Evolutionary conservation across 2,797 vertebrate genomes (phyloP).

Genomic region (Artibeus lituratus): DNA sequence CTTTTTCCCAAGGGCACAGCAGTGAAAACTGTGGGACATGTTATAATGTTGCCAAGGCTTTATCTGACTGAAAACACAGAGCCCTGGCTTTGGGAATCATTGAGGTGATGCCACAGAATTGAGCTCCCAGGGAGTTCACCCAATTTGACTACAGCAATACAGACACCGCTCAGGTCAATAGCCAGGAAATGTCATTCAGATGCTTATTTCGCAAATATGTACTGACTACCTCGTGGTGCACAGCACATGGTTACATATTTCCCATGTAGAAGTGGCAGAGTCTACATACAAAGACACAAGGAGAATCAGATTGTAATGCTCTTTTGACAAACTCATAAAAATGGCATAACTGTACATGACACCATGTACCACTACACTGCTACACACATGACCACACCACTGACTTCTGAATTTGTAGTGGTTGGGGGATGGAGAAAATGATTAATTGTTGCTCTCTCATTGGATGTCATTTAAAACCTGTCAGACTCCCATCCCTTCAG

Average conservation of each 20-base stretch:
- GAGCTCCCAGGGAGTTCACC: not conserved
- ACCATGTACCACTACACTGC: not conserved
- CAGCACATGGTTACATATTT: not conserved
- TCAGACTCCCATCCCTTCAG: not conserved
- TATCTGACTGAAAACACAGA: not conserved
- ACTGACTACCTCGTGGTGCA: not conserved
- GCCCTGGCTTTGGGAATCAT: not conserved
- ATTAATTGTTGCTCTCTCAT: not conserved
- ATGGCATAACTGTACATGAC: not conserved
- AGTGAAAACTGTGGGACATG: not conserved
- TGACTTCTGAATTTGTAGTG: not conserved
- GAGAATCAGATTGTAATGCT: not conserved
- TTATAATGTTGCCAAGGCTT: not conserved
- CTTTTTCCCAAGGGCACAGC: not conserved
- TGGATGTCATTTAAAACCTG: not conserved
- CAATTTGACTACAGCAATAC: not conserved
- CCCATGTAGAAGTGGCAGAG: not conserved
- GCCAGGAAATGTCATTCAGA: not conserved
- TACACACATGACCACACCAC: not conserved
- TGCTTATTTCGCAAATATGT: not conserved
- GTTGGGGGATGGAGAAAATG: not conserved
- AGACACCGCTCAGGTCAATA: not conserved
- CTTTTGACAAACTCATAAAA: not conserved
- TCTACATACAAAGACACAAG: not conserved
- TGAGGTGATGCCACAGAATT: not conserved